These are phyloP conservation scores for Turritopsis rubra DNA, from an alignment of 30 jellyfish, hydroid and myxozoan genomes.

Conservation along the genomic window DNA sequence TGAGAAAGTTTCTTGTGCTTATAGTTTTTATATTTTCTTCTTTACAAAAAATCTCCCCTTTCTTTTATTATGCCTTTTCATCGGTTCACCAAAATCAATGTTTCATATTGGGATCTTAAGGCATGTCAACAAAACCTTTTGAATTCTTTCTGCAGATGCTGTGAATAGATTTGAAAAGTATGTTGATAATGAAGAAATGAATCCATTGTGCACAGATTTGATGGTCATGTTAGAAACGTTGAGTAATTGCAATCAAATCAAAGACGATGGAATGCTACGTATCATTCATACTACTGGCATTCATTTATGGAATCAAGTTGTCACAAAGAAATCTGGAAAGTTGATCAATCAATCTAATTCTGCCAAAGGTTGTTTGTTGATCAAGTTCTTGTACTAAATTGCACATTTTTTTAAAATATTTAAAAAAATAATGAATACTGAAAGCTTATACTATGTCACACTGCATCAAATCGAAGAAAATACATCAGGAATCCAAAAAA, in stretches of 20 bases:
- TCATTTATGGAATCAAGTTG: constrained; percentile 58
- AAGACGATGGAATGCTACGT: constrained; percentile 32
- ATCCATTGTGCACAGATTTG: neutral
- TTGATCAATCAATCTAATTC: constrained; percentile 28
- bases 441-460: too few species aligned
- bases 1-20: too few species aligned
- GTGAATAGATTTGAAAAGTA: neutral
- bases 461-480: too few species aligned
- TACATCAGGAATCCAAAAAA: too few species aligned
- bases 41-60: too few species aligned
- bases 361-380: constrained; percentile 51
- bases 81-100: too few species aligned
- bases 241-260: neutral
- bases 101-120: too few species aligned
- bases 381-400: neutral
- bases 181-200: constrained; percentile 2
- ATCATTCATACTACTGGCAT: constrained; percentile 54
- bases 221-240: neutral
- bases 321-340: constrained; percentile 59
- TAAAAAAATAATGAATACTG: too few species aligned
- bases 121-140: neutral
- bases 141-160: neutral
- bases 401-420: neutral
- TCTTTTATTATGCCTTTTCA: too few species aligned
- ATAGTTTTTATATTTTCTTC: too few species aligned